Conservation (phyloP, 2,888 invertebrate species). For the Brenthis ino region DNA sequence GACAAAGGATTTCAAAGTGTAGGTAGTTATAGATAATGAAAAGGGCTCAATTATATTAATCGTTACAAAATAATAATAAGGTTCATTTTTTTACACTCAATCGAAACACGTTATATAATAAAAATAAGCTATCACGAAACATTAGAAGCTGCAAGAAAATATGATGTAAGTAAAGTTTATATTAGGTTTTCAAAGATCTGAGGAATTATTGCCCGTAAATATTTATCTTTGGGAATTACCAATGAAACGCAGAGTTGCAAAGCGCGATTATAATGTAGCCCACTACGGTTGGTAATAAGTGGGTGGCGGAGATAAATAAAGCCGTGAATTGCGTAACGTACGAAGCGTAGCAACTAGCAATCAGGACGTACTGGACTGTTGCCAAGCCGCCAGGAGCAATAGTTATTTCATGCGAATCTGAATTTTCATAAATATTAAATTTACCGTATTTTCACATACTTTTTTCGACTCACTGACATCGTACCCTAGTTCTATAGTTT, state of each 20-base stretch:
- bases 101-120: too few species aligned
- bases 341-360: conserved; percentile 34
- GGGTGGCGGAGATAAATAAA: conserved; percentile 32
- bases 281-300: conserved; percentile 12
- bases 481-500: not conserved
- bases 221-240: not conserved
- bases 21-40: too few species aligned
- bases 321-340: conserved; percentile 31
- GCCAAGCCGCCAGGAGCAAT: conserved; percentile 36
- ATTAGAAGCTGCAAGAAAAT: too few species aligned
- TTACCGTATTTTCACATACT: conserved; percentile 10
- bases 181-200: not conserved
- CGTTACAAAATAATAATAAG: too few species aligned
- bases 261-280: conserved; percentile 3
- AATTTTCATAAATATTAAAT: conserved; percentile 26
- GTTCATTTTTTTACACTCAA: too few species aligned
- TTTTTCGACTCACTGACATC: conserved; percentile 8
- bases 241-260: not conserved
- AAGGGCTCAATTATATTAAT: too few species aligned
- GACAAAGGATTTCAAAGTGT: not conserved
- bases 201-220: conserved; percentile 4
- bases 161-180: too few species aligned
- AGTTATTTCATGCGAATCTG: conserved; percentile 31
- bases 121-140: too few species aligned
- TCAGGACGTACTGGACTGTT: conserved; percentile 41